Evolutionary conservation across 1,140 invertebrate species (phyloP), one percentile per base, ranked within the genome.

Genomic region (Pseudachorutes palmiensis): DNA sequence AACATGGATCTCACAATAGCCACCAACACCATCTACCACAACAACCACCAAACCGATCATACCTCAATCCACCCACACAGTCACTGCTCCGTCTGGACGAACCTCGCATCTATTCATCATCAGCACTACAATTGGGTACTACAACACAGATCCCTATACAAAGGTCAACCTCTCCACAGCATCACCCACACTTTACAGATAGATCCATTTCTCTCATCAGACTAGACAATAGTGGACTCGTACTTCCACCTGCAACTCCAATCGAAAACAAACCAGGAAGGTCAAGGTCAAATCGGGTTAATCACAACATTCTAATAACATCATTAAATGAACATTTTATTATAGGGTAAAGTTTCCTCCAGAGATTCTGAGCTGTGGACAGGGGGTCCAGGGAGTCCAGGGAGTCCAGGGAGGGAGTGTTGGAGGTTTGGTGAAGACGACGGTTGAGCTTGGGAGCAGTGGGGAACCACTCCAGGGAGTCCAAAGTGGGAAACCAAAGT

Each of bases 81-180:
- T 62, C 71, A 2, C 64, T 72, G 9, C 60, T 72, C 28, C 63
- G 72, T 55, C 30, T 73, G 16, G 72, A 73, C 41, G 72, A 73
- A 58, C 72, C 72, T 2, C 45, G 72, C 41, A 73, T 73, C 57
- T 73, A 73, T 32, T 73, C 72, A 36, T 68, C 72, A 1, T 73
- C 72, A 30, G 64, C 72, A n/a, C 49, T 73, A 33, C 72, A 73
- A 62, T 59, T 73, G 24, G 72, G 69, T 14, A 32, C 45, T 22
- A 14, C 59, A 64, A 59, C 55, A 51, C 51, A 59, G 14, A 32
- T 49, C 12, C 36, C 65, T 3, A 45, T 72, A 22, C 69, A 68
- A 65, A n/a, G 72, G 64, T 68, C 72, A 5, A 64, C 58, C 9
- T 70, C 72, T 28, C 72, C 69, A n/a, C 72, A 72, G 24, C 70